Evolutionary conservation across 2,888 invertebrate genomes (phyloP).

Genomic region (Oscheius sp.): DNA sequence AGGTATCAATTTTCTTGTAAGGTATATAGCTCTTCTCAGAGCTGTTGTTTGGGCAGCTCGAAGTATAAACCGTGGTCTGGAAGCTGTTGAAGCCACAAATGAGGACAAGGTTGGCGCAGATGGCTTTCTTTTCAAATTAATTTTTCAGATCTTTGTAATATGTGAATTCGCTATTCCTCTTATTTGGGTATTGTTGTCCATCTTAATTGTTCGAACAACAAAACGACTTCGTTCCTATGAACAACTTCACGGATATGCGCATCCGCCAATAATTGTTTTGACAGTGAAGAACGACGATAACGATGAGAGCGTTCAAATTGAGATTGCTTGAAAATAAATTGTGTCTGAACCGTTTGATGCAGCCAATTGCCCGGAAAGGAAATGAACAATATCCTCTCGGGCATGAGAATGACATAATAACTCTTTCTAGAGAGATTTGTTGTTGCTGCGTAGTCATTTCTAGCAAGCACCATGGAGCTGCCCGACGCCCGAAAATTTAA

Average conservation of each 20-base stretch:
- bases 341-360: too few species aligned
- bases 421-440: too few species aligned
- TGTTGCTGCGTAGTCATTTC: too few species aligned
- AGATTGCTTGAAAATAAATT: slow-evolving; percentile 44
- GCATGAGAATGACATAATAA: too few species aligned
- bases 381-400: too few species aligned
- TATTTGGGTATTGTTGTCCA: slow-evolving; percentile 51
- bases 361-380: too few species aligned
- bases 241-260: slow-evolving; percentile 54
- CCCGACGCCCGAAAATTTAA: too few species aligned
- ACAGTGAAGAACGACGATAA: slow-evolving; percentile 61
- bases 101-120: slow-evolving; percentile 42
- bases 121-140: background rate
- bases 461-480: too few species aligned
- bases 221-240: slow-evolving; percentile 47
- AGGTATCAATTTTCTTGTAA: slow-evolving; percentile 26
- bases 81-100: slow-evolving; percentile 40
- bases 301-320: slow-evolving; percentile 61
- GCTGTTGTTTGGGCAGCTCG: slow-evolving; percentile 53
- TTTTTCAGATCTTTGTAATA: slow-evolving; percentile 50
- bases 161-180: slow-evolving; percentile 54
- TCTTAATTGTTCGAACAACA: slow-evolving; percentile 53
- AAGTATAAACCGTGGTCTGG: slow-evolving; percentile 38
- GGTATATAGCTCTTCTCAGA: slow-evolving; percentile 21
- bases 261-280: slow-evolving; percentile 57